Evolutionary conservation across 2,888 invertebrate genomes (phyloP).

Genomic region (Anoncus sp.): DNA sequence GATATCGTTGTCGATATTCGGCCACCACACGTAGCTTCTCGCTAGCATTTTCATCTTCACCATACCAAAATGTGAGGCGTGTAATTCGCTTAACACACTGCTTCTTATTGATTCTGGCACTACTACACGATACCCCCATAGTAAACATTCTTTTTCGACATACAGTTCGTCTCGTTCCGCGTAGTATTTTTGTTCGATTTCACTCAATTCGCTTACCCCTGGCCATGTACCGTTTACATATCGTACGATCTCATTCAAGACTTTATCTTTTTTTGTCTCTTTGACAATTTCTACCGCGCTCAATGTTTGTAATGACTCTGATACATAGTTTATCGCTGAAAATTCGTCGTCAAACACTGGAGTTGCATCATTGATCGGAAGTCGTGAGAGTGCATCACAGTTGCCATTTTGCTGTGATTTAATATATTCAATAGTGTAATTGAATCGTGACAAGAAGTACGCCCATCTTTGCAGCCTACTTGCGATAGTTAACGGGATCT

Average conservation of each 20-base stretch:
- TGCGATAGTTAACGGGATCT: no score
- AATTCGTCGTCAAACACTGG: conserved; percentile 11
- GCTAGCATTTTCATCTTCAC: no score
- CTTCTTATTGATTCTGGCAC: no score
- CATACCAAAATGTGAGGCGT: no score
- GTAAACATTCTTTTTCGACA: conserved; percentile 41
- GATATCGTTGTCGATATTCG: no score
- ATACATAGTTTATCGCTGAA: conserved; percentile 23
- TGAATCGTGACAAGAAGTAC: no score
- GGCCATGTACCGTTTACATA: conserved; percentile 37
- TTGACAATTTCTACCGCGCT: conserved; percentile 33
- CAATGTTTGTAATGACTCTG: no score
- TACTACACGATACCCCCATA: no score
- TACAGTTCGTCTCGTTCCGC: conserved; percentile 50
- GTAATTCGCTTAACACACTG: no score
- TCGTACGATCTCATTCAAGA: conserved; percentile 38
- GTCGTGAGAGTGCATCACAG: no score
- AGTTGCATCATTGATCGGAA: background rate
- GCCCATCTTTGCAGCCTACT: background rate
- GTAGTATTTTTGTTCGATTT: conserved; percentile 31
- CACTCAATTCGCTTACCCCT: conserved; percentile 14
- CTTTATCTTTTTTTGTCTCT: conserved; percentile 52
- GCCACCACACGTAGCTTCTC: no score
- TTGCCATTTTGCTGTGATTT: background rate
- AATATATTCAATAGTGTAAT: background rate